Base-by-base conservation (phyloP, 2,888 invertebrate species). In the Drosophila kuntzei region DNA sequence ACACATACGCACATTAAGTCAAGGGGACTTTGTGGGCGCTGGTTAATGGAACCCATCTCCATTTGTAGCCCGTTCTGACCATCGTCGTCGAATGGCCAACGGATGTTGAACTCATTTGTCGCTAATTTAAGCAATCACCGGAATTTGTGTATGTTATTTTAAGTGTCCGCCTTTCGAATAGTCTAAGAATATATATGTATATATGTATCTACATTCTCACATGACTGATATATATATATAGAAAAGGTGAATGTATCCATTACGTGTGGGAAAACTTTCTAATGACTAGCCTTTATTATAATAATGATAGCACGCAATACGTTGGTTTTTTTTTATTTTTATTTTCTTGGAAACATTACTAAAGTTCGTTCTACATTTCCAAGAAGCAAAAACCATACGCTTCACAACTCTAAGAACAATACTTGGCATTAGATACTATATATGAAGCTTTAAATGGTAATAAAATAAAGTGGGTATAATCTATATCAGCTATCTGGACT, bases 61-160 rank as follows among this genome's bases (percentile, higher is more conserved):
- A 82, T 72, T 83, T 63, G 76, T 66, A 47, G 67, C 37, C 59
- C 59, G 7, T 22, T 12, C 50, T 55, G 64, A 68, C 58, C 57
- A 14, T 39, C 37, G 16, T 20, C 34, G 9, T 44, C 27, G 11
- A 83, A 77, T 72, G 79, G 66, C 66, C 47, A 63, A 53, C 78
- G 83, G 89, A 83, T 87, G 79, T 80, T 55, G 64, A 49, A 51
- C 78, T 71, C 87, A 75, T 83, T 83, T 84, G 84, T 71, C 70
- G 74, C 64, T 69, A 72, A 66, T 71, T 87, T 75, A 59, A 65
- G 50, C 59, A 71, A 54, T 68, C 70, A 58, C 60, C 66, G 70
- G 77, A 65, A 59, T 58, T 55, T 64, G 49, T 59, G 37, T 36
- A 51, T 61, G 36, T 65, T 54, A 41, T 61, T 66, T 58, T 36